phyloP scores from a whole-genome alignment of 2,113 vertebrate genomes.

The Catagonus wagneri region DNA sequence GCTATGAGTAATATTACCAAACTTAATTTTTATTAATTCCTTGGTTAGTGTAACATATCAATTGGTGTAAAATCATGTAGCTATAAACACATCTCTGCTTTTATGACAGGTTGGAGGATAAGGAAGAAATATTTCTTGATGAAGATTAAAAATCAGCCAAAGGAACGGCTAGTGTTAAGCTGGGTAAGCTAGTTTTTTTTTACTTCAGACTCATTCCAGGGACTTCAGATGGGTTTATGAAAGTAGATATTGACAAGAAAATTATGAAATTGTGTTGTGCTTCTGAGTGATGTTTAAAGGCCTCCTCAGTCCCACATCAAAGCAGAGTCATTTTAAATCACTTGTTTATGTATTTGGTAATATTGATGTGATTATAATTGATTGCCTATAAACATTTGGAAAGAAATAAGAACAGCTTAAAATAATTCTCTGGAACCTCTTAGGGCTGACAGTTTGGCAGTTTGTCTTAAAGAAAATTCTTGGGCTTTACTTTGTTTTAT shows the following conservation, averaged over 20 bases:
- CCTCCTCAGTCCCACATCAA: not conserved
- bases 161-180: slow-evolving; percentile 95
- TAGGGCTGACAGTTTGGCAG: not conserved
- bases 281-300: not conserved
- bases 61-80: not conserved
- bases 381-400: slow-evolving; percentile 21
- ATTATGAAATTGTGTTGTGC: not conserved
- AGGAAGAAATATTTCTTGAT: slow-evolving; percentile 98
- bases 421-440: not conserved
- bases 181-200: slow-evolving; percentile 91
- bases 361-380: not conserved
- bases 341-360: slow-evolving; percentile 22
- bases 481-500: not conserved
- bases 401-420: not conserved
- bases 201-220: slow-evolving; percentile 5
- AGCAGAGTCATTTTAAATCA: slow-evolving; percentile 5
- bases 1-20: not conserved
- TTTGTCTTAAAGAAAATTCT: not conserved
- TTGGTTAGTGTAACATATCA: slow-evolving; percentile 11
- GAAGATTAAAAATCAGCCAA: slow-evolving; percentile 97
- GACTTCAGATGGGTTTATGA: not conserved
- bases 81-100: slow-evolving; percentile 59
- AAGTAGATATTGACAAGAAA: not conserved
- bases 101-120: slow-evolving; percentile 94
- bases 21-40: slow-evolving; percentile 34